Evolutionary conservation across 64 coral and sea anemone species (phyloP), one percentile per base, ranked within the genome.

Genomic region (Montipora capricornis): DNA sequence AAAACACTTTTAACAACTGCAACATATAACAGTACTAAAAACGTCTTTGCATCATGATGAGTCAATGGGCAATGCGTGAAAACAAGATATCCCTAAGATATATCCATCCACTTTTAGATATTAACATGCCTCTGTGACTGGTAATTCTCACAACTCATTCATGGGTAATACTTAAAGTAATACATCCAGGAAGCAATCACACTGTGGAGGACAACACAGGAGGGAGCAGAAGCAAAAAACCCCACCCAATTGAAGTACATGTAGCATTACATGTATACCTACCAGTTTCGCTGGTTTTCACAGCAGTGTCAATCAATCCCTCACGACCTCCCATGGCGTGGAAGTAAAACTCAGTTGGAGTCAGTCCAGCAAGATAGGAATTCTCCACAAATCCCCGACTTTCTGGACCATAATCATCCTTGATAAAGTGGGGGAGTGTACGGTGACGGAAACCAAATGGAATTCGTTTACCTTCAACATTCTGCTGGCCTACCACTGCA

Each of bases 251-350:
- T 37, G 37, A 37, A 37, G 37, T 37, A 37, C 37, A 37, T 37
- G 3, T n/a, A 26, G 20, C 48, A n/a, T 71, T 45, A 13, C 66
- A 64, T 55, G 61, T 16, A 17, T 44, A 94, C 96, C 80, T 26
- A 99, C 97, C 97, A 74, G 98, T 99, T 99, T 99, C 98, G 96
- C 98, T 99, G 73, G 98, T 99, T 78, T 99, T 99, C 37, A 99
- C 98, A 82, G 98, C 98, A 79, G 98, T 99, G 75, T 99, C 98
- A 99, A 99, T 99, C 55, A 99, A 90, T 76, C 98, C 98, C 85
- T 99, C 98, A 44, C 98, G 98, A 92, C 98, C 98, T 88, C 98
- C 98, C 98, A 99, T 99, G 75, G 98, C 98, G 19, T 99, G 98
- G 61, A 99, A 99, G 74, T 96, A 99, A 79, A 99, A 99, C 77